Evolutionary conservation across 1,140 invertebrate species (phyloP), one percentile per base, ranked within the genome.

Genomic region (Lordiphosa clarofinis): DNA sequence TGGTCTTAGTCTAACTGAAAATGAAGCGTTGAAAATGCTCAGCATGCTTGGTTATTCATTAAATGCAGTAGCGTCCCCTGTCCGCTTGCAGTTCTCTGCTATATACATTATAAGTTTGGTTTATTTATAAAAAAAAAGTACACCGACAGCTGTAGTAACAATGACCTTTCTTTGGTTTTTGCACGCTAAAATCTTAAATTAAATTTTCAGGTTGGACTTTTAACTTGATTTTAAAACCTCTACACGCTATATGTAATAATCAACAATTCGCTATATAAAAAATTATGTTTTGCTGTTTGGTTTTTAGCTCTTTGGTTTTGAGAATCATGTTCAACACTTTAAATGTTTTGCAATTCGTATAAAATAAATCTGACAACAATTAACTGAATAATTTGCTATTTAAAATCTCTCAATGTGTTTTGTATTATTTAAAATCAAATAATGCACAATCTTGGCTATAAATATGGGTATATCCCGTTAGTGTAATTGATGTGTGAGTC

Each of bases 231-330:
- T 84, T 86, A 66, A 86, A 82, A 84, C 78, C 61, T 65, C 78
- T 84, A 84, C 61, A 48, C 57, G 56, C 73, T 78, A 84, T 78
- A 71, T 72, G 73, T 79, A 84, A 79, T 84, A 84, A 84, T 84
- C 67, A 84, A 84, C 78, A 84, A 84, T 84, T 84, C 46, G 67
- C 79, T 84, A 84, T 84, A 72, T 82, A 82, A 82, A 84, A 84
- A 86, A 67, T 67, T 73, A 86, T 31, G 28, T 78, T 82, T 70
- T 56, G 37, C 39, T 56, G 13, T 63, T 33, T 59, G 55, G 56
- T 69, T 73, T 63, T 58, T 59, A 70, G 70, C 69, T 84, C 69
- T 84, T 84, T 86, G 73, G 78, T 82, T 82, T 76, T 56, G 59
- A 56, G 66, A 61, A 56, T 70, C 56, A 61, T 71, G 53, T 78